Evolutionary conservation across 2,113 vertebrate species (phyloP).

Genomic region (Anser brachyrhynchus): DNA sequence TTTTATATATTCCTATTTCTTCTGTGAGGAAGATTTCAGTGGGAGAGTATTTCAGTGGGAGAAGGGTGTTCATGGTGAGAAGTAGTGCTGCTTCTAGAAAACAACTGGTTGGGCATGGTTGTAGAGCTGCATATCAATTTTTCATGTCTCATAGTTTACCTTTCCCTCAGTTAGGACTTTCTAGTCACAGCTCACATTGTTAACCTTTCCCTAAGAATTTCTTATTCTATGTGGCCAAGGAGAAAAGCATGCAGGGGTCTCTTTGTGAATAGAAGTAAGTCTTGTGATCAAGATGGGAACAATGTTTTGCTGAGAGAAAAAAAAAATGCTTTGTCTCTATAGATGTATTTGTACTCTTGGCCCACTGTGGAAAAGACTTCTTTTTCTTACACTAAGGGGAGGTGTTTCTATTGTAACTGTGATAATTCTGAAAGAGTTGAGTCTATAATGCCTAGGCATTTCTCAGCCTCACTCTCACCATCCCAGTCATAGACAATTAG

Average conservation of each 20-base stretch:
- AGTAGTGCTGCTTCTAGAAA: background rate
- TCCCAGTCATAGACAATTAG: background rate
- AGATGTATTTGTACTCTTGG: background rate
- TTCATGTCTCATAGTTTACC: fast-evolving
- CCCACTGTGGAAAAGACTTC: background rate
- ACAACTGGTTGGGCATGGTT: background rate
- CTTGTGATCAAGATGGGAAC: background rate
- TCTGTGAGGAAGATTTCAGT: background rate
- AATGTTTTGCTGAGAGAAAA: background rate
- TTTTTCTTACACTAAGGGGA: background rate
- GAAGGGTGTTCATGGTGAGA: background rate
- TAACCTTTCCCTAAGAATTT: background rate
- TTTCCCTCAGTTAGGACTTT: background rate
- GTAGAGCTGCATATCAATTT: background rate
- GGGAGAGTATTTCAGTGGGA: fast-evolving
- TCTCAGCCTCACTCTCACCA: background rate
- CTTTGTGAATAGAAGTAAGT: background rate
- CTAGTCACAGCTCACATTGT: background rate
- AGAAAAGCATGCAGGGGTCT: background rate
- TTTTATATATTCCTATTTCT: background rate
- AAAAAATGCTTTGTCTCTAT: background rate
- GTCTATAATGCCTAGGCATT: background rate
- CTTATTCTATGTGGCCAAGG: background rate
- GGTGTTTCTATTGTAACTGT: background rate
- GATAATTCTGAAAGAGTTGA: background rate